Evolutionary conservation across 2,888 invertebrate species (phyloP), one percentile per base, ranked within the genome.

Genomic region (Orthosia gracilis): DNA sequence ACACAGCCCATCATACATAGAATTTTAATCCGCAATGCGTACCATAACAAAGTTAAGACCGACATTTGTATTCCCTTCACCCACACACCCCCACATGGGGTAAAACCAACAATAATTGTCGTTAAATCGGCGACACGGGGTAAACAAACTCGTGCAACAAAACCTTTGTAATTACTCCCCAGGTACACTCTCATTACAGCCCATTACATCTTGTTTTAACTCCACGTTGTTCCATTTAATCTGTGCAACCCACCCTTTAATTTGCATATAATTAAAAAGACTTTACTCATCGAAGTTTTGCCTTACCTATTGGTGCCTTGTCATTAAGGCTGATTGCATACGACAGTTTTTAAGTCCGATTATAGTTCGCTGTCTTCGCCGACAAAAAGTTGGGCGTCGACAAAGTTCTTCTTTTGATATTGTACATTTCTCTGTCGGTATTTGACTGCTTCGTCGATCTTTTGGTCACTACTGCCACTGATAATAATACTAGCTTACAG

Each of bases 181-280:
- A 71, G 75, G 74, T 81, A 85, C 67, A 73, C 67, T 75, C 63
- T 59, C 61, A 68, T 85, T 80, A 80, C 52, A 45, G 17, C 49
- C 57, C 68, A 76, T 84, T 80, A 59, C 50, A 63, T 68, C 67
- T 61, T 71, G 76, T 83, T 78, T 66, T 57, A 47, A 58, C 65
- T 67, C 59, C n/a, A 45, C 57, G 45, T 58, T 76, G 76, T 73
- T 71, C 26, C 59, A 65, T 70, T 76, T n/a, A 68, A 66, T 70
- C 70, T 52, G 58, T 61, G 31, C 59, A 47, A 26, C 40, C 45
- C 54, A 59, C 75, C 86, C 85, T 89, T 86, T 91, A 91, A 92
- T 93, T 93, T 91, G 87, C 90, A 91, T 91, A 86, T 89, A 91
- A 92, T 93, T 91, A 89, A 71, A 81, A 85, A 80, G 40, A 57